Base-by-base conservation (phyloP, 2,113 vertebrate genomes). In the Silurus asotus region DNA sequence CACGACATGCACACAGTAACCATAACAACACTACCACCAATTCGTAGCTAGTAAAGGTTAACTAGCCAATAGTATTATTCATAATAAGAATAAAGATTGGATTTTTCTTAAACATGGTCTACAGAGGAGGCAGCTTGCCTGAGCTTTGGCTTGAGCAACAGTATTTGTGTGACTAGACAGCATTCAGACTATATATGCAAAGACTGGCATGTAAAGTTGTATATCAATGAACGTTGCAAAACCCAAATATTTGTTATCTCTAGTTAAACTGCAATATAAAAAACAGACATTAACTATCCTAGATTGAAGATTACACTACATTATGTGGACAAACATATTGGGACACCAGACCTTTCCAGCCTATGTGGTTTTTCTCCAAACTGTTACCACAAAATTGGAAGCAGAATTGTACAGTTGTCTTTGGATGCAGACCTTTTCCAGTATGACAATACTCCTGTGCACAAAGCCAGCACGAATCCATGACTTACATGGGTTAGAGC, bases 1-100 rank as follows among this genome's bases (percentile, higher is more conserved):
- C 77, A 80, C 61, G 55, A 48, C 77, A 80, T 80, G 77, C 77
- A 80, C 9, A 61, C 17, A 61, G 25, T 59, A 45, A 58, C 76
- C 28, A 79, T 59, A 59, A 58, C 25, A 37, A 28, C 75, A 77
- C 75, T 77, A 77, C 45, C n/a, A 28, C 14, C 53, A 77, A 55
- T 23, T 55, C 13, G 23, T n/a, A 11, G 74, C 11, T 25, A 78
- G 5, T 56, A 78, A n/a, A 25, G 10, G 2, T 77, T 25, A 11
- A 55, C n/a, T 78, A 28, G 53, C 15, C n/a, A 78, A 76, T 55
- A 58, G 53, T 56, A 23, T 78, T 76, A 53, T 76, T 76, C 15
- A 76, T 55, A 14, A 79, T 79, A 17, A 59, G 6, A 45, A 37
- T 45, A 59, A 19, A 58, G 51, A 17, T 9, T 76, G 4, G 1